These are phyloP conservation scores for Acrocephalus scirpaceus DNA, from an alignment of 2,797 vertebrate genomes.

Conservation along the genomic window DNA sequence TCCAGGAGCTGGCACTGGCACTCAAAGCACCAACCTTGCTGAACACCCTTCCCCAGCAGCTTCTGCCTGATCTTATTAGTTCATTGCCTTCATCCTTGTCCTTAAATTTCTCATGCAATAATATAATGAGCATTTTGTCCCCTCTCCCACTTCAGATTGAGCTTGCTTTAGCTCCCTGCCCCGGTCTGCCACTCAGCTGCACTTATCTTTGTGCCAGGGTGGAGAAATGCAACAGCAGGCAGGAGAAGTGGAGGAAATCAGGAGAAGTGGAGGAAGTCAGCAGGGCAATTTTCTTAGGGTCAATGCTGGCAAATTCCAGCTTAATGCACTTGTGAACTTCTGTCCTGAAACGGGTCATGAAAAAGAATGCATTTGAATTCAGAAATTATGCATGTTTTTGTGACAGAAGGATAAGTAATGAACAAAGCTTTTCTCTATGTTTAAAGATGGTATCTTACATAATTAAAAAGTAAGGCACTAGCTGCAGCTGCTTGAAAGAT, in stretches of 20 bases:
- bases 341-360: background rate
- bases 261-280: background rate
- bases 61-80: background rate
- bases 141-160: background rate
- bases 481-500: background rate
- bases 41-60: background rate
- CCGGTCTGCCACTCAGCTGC: background rate
- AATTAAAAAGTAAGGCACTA: slow-evolving; percentile 27
- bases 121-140: background rate
- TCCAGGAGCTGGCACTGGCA: background rate
- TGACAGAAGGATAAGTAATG: background rate
- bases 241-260: background rate
- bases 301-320: background rate
- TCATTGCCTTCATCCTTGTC: background rate
- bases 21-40: background rate
- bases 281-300: background rate
- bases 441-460: slow-evolving; percentile 6
- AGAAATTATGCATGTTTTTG: background rate
- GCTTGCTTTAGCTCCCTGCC: background rate
- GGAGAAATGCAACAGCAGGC: background rate
- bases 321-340: background rate
- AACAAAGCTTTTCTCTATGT: background rate
- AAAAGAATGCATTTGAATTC: background rate
- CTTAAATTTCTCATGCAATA: background rate
- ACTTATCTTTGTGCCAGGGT: background rate